These are phyloP conservation scores for Oophaga pumilio DNA, from an alignment of 2,113 vertebrate genomes.

Conservation along the genomic window DNA sequence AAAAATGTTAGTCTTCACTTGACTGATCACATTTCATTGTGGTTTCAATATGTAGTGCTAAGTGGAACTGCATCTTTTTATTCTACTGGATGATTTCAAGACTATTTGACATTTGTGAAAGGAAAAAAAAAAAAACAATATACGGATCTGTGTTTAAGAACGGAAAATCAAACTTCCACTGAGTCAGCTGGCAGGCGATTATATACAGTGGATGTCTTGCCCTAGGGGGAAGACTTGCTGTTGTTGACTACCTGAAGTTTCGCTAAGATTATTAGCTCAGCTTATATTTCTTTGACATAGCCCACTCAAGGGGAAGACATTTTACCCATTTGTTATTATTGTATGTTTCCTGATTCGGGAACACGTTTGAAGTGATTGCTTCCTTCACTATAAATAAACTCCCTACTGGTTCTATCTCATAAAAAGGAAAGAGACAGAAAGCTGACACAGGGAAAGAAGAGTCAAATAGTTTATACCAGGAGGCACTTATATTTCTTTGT, in stretches of 20 bases:
- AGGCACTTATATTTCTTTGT: neutral
- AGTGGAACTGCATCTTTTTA: constrained; percentile 46
- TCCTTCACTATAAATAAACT: constrained; percentile 33
- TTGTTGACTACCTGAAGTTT: constrained; percentile 32
- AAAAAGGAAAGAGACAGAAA: constrained; percentile 8
- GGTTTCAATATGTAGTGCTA: constrained; percentile 41
- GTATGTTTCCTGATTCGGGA: neutral
- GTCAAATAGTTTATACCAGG: neutral
- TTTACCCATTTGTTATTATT: constrained; percentile 31
- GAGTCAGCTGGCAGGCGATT: constrained; percentile 49
- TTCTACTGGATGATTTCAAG: constrained; percentile 24
- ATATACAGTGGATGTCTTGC: constrained; percentile 43
- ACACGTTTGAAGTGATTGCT: constrained; percentile 7
- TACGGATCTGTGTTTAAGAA: constrained; percentile 9
- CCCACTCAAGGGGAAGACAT: constrained; percentile 26
- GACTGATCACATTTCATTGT: constrained; percentile 33
- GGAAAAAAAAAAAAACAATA: constrained; percentile 16
- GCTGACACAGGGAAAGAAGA: neutral
- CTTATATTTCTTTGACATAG: constrained; percentile 29
- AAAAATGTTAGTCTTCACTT: constrained; percentile 39
- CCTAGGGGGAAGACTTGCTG: constrained; percentile 27
- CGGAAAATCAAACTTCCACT: constrained; percentile 42
- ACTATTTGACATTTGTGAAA: constrained; percentile 19
- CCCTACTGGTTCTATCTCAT: neutral
- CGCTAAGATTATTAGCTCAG: constrained; percentile 35